Base-by-base conservation (phyloP, 2,888 invertebrate species). In the Lasius platythorax region DNA sequence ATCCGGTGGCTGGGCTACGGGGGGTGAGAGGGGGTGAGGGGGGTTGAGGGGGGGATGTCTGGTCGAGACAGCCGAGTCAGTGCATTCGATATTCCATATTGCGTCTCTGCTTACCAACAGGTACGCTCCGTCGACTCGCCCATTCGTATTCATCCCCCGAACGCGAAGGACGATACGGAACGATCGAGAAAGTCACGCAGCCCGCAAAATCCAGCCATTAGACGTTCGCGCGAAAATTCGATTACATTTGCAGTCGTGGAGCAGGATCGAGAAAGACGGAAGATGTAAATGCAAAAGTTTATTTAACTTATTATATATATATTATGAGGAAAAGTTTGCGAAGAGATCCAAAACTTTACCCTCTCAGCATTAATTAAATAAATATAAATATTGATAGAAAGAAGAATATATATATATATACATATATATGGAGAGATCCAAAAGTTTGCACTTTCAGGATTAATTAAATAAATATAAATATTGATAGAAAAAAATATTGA, bases 51-150 rank as follows among this genome's bases (percentile, higher is more conserved):
- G 12, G 12, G 43, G 15, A 87, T 90, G 90, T 88, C 91, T 91
- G 91, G 83, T 67, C 84, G 61, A 84, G 90, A 91, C 91, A 92
- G 90, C 86, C 88, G 85, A 88, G 87, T 86, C 85, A 70, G 87
- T 89, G 88, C 89, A 90, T 92, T 91, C 90, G 87, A 89, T 90
- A 90, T 89, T 87, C 86, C 85, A 89, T 90, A 91, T 92, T 89
- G 87, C 87, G 86, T 74, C 76, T 82, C 85, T 90, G 90, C 88
- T 82, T 85, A 84, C 87, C 88, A 89, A 89, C 89, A 89, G 90
- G 90, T 89, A 89, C 78, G 56, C 46, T 61, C 74, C 81, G 81
- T 73, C 73, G 61, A 61, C 46, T 81, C 46, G 74, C 61, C 46
- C 46, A 72, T 81, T 73, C 61, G 81, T 81, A 81, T 75, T 84